Percentiles rank a stretch among this genome's conserved stretches.
These are phyloP conservation scores for Apeira syringaria DNA, from an alignment of 2,888 invertebrate species.

Conservation along the genomic window DNA sequence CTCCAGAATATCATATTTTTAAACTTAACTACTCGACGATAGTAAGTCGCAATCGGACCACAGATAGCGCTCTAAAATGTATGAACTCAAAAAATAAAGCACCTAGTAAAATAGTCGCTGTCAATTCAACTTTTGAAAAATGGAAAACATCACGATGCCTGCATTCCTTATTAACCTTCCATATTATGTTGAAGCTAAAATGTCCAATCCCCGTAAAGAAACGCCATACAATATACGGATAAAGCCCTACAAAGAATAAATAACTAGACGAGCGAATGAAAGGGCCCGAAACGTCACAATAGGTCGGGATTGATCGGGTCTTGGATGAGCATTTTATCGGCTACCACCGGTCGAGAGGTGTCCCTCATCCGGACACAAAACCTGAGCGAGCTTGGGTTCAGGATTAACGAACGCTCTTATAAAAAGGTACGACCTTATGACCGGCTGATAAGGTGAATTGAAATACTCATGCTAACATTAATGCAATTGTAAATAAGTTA, in stretches of 20 bases:
- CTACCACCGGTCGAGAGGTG: conserved; percentile 48
- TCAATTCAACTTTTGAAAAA: too few species aligned
- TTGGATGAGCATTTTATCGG: conserved; percentile 54
- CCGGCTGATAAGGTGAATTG: conserved; percentile 10
- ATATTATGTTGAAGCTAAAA: too few species aligned
- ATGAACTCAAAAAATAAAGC: too few species aligned
- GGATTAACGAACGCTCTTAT: conserved; percentile 48
- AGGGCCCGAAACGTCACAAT: conserved; percentile 52
- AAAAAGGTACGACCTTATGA: conserved; percentile 22
- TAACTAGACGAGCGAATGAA: conserved; percentile 31
- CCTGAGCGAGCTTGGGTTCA: conserved; percentile 37
- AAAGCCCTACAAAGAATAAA: conserved; percentile 29
- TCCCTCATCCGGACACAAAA: conserved; percentile 44
- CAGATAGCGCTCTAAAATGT: too few species aligned
- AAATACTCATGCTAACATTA: conserved; percentile 3
- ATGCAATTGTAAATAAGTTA: too few species aligned
- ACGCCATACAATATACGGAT: conserved; percentile 21
- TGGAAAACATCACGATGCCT: too few species aligned
- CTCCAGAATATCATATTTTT: too few species aligned
- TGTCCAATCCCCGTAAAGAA: neutral
- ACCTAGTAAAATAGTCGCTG: too few species aligned
- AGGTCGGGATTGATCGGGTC: conserved; percentile 50
- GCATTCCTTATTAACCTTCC: too few species aligned
- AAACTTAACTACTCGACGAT: too few species aligned
- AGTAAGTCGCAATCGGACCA: too few species aligned